Base-by-base conservation (phyloP, 2,888 invertebrate genomes). In the Thymelicus sylvestris region DNA sequence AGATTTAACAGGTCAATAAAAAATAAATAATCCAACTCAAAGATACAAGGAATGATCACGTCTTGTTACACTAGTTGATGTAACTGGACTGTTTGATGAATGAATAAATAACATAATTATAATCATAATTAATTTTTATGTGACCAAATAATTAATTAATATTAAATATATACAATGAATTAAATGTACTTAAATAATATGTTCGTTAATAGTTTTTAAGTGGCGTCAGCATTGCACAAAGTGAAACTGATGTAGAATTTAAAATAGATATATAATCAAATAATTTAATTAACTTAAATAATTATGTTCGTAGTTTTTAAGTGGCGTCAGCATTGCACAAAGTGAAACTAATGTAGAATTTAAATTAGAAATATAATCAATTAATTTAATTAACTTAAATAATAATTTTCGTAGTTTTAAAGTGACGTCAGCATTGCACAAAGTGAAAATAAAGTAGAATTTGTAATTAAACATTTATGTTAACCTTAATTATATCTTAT, bases 181-280 rank as follows among this genome's bases (percentile, higher is more conserved):
- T 31, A 3, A 31, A 13, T 66, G 31, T 31, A 8, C 6, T 59
- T 24, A 38, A 48, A 13, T 31, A n/a, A 8, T 59, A n/a, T 38
- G 48, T 47, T 59, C 15, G 24, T 48, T 31, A 31, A 2, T 31
- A 60, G 38, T 47, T n/a, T 10, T 44, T 19, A 39, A 67, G 6
- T 31, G 55, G 63, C 69, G 79, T 72, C 77, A 81, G 75, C 86
- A 83, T 90, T 89, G 90, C 91, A 90, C 89, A 89, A 90, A 88
- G 90, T 89, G 85, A 82, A 66, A 76, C 66, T 71, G 67, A 8
- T 57, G 62, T 72, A 63, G n/a, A 66, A 62, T 62, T 55, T 66
- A 39, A 61, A 61, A 68, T 71, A 57, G 57, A 63, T 31, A 31
- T 59, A 12, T 48, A 48, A 31, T 31, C 31, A 31, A 31, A 2